phyloP scores from a whole-genome alignment of 2,888 invertebrate genomes.

The Zeuzera pyrina region DNA sequence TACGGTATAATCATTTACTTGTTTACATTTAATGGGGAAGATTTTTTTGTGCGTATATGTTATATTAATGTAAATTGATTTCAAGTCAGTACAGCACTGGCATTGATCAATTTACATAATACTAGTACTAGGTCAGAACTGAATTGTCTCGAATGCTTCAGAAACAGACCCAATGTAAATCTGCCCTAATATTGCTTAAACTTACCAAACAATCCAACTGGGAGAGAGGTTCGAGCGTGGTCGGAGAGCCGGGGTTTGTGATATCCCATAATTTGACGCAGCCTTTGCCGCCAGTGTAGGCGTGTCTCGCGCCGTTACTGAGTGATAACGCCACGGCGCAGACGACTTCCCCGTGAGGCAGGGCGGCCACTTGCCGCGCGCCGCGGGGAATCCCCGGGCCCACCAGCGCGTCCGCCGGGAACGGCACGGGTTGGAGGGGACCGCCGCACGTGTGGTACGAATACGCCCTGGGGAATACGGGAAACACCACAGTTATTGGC shows the following conservation, averaged over 20 bases:
- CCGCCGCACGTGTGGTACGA: conserved; percentile 95
- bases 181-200: conserved; percentile 19
- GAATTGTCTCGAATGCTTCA: no score
- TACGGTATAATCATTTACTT: no score
- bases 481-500: no score
- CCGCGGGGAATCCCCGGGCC: conserved; percentile 95
- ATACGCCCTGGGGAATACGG: conserved; percentile 88
- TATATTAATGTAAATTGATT: no score
- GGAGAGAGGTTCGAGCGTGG: conserved; percentile 90
- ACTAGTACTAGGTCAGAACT: no score
- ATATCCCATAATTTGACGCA: conserved; percentile 98
- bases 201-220: conserved; percentile 90
- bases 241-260: conserved; percentile 86
- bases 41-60: no score
- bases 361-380: conserved; percentile 89
- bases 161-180: no score
- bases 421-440: conserved; percentile 91
- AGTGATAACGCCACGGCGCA: conserved; percentile 95
- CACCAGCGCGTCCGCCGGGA: conserved; percentile 93
- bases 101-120: no score
- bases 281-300: conserved; percentile 98
- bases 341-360: conserved; percentile 96
- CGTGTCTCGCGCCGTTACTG: conserved; percentile 83
- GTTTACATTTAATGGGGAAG: no score
- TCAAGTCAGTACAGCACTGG: no score